Base-by-base conservation (phyloP, 2,797 vertebrate species). In the Clangula hyemalis region DNA sequence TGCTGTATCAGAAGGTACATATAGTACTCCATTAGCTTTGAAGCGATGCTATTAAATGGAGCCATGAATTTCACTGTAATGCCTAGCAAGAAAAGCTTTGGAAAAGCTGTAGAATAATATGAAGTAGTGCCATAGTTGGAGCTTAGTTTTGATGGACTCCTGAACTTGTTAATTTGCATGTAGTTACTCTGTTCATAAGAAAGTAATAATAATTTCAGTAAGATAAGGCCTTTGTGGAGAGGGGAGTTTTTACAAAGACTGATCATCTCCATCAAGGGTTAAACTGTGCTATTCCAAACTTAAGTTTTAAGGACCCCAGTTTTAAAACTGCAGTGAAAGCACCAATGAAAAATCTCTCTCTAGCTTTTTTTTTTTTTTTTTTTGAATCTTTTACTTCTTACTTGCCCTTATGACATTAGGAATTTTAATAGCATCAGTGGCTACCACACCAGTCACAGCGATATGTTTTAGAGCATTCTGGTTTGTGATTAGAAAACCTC, bases 401-500 rank as follows among this genome's bases (percentile, higher is more conserved):
- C 60, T 80, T 74, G 54, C 79, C 72, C 65, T 94, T 91, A 45
- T 78, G 75, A 73, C 80, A 64, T 66, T 5, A 43, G 70, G 47
- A 64, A 11, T 73, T 87, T 85, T 84, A 68, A 38, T 56, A 53
- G 57, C 66, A 36, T 84, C 78, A 49, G 1, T 43, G 64, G 22
- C 61, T 12, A 4, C 39, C 79, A 28, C 75, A 82, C 89, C 94
- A 82, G 27, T 94, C 70, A 65, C 0, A 1, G 80, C 81, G 54
- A 78, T 66, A 69, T 41, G 15, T 94, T 53, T 91, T 91, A 62
- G 47, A 71, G 51, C 87, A 75, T 87, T 96, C 87, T 88, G 53
- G 7, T 80, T 71, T 89, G 65, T 90, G 83, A 64, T 89, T 74
- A 93, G 90, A 78, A 86, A 90, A 57, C 89, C 78, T 95, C 93